Evolutionary conservation across 2,113 vertebrate species (phyloP).

Genomic region (Isurus oxyrinchus): DNA sequence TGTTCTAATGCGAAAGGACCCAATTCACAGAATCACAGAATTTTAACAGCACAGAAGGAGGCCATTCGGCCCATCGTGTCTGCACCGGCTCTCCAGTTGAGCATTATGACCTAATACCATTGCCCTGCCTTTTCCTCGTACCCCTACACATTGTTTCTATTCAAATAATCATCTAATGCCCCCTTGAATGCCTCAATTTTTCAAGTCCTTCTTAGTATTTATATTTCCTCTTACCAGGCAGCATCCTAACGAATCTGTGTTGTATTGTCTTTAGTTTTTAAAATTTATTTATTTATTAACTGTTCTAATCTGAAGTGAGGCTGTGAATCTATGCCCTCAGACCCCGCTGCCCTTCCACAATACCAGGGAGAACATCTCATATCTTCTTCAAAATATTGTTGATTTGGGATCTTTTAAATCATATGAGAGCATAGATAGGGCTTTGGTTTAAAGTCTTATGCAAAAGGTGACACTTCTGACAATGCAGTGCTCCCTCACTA

Average conservation of each 20-base stretch:
- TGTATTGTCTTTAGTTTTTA: neutral
- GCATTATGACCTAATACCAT: too few relatives aligned
- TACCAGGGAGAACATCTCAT: neutral
- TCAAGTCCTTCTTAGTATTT: neutral
- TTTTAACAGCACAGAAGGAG: too few relatives aligned
- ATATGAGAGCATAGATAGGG: too few relatives aligned
- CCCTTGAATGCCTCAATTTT: too few relatives aligned
- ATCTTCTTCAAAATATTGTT: neutral
- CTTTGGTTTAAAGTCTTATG: neutral
- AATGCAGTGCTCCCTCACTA: too few relatives aligned
- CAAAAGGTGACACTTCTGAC: neutral
- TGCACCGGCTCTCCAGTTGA: too few relatives aligned
- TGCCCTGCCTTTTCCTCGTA: too few relatives aligned
- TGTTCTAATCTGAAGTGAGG: neutral
- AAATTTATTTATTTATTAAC: neutral
- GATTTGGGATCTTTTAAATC: too few relatives aligned
- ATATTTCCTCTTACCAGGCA: neutral
- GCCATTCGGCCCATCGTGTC: too few relatives aligned
- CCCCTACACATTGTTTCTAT: too few relatives aligned
- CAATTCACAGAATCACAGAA: too few relatives aligned
- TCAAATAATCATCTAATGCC: too few relatives aligned
- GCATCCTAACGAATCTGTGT: neutral
- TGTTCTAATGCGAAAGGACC: neutral
- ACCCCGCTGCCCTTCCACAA: neutral
- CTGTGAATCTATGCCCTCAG: neutral